Percentiles rank a stretch among this genome's conserved stretches.
phyloP scores from a whole-genome alignment of 2,888 invertebrate species.

The Trissolcus brochymenae region DNA sequence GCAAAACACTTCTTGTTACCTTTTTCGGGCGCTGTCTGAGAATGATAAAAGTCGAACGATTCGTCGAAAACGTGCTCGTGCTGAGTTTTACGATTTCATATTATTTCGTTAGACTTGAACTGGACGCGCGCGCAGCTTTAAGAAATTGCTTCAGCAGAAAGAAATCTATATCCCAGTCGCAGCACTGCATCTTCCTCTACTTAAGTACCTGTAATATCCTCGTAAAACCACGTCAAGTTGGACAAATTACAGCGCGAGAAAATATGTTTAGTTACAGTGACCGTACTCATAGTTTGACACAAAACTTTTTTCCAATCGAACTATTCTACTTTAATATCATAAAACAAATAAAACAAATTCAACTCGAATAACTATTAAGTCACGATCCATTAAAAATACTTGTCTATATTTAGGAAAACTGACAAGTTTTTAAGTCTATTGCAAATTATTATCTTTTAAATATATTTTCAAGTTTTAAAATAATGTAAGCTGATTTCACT shows the following conservation, averaged over 20 bases:
- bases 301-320: slow-evolving; percentile 24
- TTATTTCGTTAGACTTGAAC: slow-evolving; percentile 38
- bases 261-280: slow-evolving; percentile 40
- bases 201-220: slow-evolving; percentile 41
- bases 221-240: slow-evolving; percentile 49
- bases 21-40: slow-evolving; percentile 45
- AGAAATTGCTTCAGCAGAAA: slow-evolving; percentile 48
- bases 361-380: too few species aligned
- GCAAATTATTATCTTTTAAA: too few species aligned
- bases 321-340: too few species aligned
- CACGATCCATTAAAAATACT: too few species aligned
- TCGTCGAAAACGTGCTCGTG: slow-evolving; percentile 51
- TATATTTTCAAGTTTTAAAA: too few species aligned
- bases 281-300: slow-evolving; percentile 4
- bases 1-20: slow-evolving; percentile 54
- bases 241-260: slow-evolving; percentile 34
- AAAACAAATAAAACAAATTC: too few species aligned
- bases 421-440: too few species aligned
- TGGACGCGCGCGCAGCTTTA: slow-evolving; percentile 46
- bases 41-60: slow-evolving; percentile 55
- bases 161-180: slow-evolving; percentile 46
- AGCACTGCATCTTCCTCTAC: slow-evolving; percentile 36
- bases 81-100: slow-evolving; percentile 51
- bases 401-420: too few species aligned
- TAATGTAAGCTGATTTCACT: too few species aligned